Evolutionary conservation across 1,140 invertebrate genomes (phyloP).

Genomic region (Lordiphosa stackelbergi): DNA sequence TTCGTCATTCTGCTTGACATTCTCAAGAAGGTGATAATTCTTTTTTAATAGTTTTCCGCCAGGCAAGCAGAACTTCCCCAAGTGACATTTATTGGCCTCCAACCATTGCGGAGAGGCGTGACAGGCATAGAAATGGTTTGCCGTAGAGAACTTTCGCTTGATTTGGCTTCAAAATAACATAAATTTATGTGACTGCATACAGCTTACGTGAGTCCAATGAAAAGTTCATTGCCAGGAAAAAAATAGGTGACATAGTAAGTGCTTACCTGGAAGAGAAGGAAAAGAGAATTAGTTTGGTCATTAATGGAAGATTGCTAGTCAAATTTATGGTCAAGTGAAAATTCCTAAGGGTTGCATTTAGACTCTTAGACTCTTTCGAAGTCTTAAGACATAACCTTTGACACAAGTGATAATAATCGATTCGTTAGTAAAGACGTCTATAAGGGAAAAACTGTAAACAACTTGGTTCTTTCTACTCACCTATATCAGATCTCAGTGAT

Average conservation of each 20-base stretch:
- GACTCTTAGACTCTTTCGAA: too few species aligned
- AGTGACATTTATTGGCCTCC: constrained; percentile 65
- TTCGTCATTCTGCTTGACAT: constrained; percentile 23
- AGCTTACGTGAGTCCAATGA: constrained; percentile 34
- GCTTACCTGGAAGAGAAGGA: constrained; percentile 47
- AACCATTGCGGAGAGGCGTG: constrained; percentile 30
- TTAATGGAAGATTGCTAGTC: background rate
- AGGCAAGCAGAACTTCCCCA: constrained; percentile 40
- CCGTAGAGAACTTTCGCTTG: constrained; percentile 29
- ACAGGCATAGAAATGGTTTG: constrained; percentile 30
- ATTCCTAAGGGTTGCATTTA: too few species aligned
- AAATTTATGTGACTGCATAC: constrained; percentile 27
- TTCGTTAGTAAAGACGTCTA: too few species aligned
- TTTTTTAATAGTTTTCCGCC: constrained; percentile 74
- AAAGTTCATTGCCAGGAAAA: constrained; percentile 23
- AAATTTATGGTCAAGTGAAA: background rate
- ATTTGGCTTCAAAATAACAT: constrained; percentile 29
- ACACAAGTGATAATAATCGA: too few species aligned
- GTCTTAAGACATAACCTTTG: too few species aligned
- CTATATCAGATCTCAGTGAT: too few species aligned
- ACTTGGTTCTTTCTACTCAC: too few species aligned
- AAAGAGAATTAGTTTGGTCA: constrained; percentile 11
- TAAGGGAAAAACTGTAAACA: too few species aligned
- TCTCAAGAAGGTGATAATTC: constrained; percentile 68
- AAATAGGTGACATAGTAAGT: background rate